phyloP scores from a whole-genome alignment of 2,888 invertebrate genomes.

The Polymixis lichenea region DNA sequence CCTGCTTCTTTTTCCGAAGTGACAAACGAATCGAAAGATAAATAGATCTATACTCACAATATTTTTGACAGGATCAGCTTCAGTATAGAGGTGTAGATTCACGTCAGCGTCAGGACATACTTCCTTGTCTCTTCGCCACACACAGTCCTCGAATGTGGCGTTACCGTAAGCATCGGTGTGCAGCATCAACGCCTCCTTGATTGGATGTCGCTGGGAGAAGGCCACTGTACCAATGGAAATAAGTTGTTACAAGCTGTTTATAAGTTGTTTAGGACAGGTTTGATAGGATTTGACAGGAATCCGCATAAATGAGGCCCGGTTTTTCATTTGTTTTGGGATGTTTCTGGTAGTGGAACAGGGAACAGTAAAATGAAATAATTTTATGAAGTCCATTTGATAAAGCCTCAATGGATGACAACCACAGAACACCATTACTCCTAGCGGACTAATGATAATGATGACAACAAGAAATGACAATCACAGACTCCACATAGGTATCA shows the following conservation, averaged over 20 bases:
- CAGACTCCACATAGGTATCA: too few species aligned
- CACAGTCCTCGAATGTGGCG: slow-evolving; percentile 92
- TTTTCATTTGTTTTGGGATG: background rate
- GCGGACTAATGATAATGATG: too few species aligned
- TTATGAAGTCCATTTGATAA: background rate
- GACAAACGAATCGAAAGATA: background rate
- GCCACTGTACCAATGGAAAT: slow-evolving; percentile 30
- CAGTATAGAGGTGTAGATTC: slow-evolving; percentile 92
- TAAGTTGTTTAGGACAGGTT: background rate
- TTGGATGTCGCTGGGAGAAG: slow-evolving; percentile 82
- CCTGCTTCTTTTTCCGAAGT: background rate
- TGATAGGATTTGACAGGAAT: background rate
- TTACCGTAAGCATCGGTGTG: slow-evolving; percentile 91
- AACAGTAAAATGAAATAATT: background rate
- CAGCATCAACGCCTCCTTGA: slow-evolving; percentile 92
- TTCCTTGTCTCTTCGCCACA: slow-evolving; percentile 92
- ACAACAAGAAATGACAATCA: too few species aligned
- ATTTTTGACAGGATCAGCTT: slow-evolving; percentile 87
- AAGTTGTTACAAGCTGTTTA: background rate
- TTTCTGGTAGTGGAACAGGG: background rate
- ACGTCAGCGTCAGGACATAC: slow-evolving; percentile 94
- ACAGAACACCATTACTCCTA: too few species aligned
- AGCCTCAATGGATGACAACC: too few species aligned
- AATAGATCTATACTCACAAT: slow-evolving; percentile 77
- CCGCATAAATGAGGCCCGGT: background rate